Percentiles rank a stretch among this genome's conserved stretches.
Conservation (phyloP, 2,797 vertebrate species). For the Danio choprae region DNA sequence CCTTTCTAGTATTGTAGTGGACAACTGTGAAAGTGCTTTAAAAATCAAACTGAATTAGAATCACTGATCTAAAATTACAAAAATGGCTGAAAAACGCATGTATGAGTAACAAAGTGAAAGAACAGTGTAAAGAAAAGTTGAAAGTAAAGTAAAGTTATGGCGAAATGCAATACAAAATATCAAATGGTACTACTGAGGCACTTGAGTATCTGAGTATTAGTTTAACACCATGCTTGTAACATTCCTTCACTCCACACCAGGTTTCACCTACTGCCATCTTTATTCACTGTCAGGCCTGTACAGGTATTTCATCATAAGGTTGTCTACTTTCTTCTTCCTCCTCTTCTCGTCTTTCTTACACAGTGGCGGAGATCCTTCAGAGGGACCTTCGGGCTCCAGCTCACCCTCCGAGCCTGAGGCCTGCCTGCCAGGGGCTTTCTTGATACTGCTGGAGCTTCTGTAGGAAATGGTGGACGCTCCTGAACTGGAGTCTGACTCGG, state of each 20-base stretch:
- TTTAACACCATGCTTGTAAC: constrained; percentile 76
- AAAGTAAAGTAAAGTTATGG: constrained; percentile 15
- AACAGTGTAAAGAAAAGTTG: neutral
- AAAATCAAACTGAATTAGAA: neutral
- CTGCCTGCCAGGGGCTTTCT: constrained; percentile 80
- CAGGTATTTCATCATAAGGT: constrained; percentile 96
- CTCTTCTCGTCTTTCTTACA: constrained; percentile 88
- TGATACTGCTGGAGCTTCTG: constrained; percentile 89
- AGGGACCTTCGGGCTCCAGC: constrained; percentile 43
- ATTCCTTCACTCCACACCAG: constrained; percentile 71
- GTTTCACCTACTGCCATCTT: constrained; percentile 86
- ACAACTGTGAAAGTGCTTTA: neutral
- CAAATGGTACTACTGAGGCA: neutral
- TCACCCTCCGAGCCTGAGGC: constrained; percentile 66
- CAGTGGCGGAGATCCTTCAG: constrained; percentile 57
- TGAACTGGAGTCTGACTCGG: constrained; percentile 82
- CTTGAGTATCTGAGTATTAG: constrained; percentile 67
- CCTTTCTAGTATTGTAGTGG: neutral
- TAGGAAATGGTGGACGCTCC: constrained; percentile 88
- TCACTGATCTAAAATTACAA: neutral
- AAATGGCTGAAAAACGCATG: neutral
- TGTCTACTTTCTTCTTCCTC: constrained; percentile 92
- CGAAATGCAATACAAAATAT: neutral
- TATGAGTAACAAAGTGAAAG: neutral
- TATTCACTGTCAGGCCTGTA: constrained; percentile 95